Conservation (phyloP, 2,797 vertebrate species). For the Phoeniculus purpureus region DNA sequence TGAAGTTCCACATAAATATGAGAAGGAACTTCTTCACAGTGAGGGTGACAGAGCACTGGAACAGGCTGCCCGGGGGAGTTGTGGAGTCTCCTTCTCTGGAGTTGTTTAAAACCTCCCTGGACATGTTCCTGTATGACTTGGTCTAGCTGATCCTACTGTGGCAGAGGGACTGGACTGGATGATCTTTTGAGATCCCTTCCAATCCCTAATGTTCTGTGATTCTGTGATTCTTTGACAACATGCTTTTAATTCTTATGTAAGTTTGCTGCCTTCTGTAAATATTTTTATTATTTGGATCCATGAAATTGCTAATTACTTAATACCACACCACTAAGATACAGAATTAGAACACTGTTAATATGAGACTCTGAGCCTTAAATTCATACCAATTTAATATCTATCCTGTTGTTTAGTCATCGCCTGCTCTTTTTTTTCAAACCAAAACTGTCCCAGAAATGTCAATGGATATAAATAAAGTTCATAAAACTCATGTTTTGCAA, state of each 20-base stretch:
- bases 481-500: background rate
- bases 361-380: background rate
- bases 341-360: background rate
- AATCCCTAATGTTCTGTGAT: too few species aligned
- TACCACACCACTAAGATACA: background rate
- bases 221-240: too few species aligned
- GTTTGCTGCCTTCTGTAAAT: background rate
- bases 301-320: background rate
- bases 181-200: too few species aligned
- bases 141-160: too few species aligned
- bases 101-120: too few species aligned
- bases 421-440: background rate
- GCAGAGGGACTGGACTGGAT: too few species aligned
- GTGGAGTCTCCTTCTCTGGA: too few species aligned
- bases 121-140: too few species aligned
- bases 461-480: background rate
- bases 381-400: background rate
- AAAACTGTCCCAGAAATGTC: background rate
- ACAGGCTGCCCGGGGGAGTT: too few species aligned
- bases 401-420: background rate
- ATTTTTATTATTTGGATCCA: background rate
- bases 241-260: background rate
- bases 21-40: too few species aligned
- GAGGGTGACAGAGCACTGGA: too few species aligned
- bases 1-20: too few species aligned